phyloP scores from a whole-genome alignment of 2,797 vertebrate genomes.

The Leuciscus waleckii region DNA sequence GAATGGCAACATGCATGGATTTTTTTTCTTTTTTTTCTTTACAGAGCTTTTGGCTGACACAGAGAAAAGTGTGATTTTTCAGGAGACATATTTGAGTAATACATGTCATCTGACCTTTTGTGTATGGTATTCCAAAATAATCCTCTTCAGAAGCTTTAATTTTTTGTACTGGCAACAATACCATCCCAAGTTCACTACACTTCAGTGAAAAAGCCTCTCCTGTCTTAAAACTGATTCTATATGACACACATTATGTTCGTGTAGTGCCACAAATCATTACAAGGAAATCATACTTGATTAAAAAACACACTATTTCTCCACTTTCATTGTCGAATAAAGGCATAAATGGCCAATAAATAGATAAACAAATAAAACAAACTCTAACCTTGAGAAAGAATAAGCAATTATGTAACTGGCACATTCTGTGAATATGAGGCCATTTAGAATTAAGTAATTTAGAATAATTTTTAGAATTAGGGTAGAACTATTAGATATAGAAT shows the following conservation, averaged over 20 bases:
- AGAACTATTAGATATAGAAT: no score
- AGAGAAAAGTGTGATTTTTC: not conserved
- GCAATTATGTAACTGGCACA: no score
- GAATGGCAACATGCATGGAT: not conserved
- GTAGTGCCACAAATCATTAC: not conserved
- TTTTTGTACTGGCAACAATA: conserved; percentile 3
- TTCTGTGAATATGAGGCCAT: no score
- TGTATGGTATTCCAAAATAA: not conserved
- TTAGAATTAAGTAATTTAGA: no score
- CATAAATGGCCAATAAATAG: not conserved
- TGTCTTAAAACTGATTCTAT: not conserved
- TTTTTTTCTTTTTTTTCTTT: not conserved
- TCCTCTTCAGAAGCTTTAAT: not conserved
- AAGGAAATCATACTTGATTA: no score
- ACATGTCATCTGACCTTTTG: conserved; percentile 15
- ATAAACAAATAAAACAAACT: no score
- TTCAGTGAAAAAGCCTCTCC: not conserved
- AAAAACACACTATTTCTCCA: not conserved
- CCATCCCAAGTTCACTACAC: not conserved
- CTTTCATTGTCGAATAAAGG: not conserved
- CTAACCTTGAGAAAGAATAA: no score
- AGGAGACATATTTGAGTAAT: not conserved
- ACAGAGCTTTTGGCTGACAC: not conserved
- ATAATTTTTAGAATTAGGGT: no score
- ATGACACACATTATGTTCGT: not conserved